phyloP scores from a whole-genome alignment of 2,797 vertebrate genomes.

The Onychomys arenicola region DNA sequence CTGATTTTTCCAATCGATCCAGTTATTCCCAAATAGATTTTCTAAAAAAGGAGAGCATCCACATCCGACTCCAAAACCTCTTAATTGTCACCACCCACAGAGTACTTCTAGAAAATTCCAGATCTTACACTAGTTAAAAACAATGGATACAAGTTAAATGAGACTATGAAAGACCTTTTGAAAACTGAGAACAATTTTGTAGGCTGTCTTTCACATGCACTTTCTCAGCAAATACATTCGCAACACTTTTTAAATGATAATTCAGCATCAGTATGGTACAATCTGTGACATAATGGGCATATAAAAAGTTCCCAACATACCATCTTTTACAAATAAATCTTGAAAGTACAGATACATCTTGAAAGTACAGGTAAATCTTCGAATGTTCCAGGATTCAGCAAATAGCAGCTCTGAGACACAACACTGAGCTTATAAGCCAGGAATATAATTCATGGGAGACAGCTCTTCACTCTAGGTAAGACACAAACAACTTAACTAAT shows the following conservation, averaged over 20 bases:
- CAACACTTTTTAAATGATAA: conserved; percentile 12
- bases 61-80: background rate
- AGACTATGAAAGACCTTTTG: background rate
- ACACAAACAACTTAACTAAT: conserved; percentile 25
- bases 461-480: conserved; percentile 18
- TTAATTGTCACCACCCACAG: background rate
- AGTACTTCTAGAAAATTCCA: background rate
- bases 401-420: background rate
- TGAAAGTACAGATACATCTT: conserved; percentile 45
- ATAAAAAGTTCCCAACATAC: background rate
- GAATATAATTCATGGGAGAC: conserved; percentile 15
- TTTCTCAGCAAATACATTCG: background rate
- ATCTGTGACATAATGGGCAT: background rate
- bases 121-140: background rate
- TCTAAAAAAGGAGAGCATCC: conserved; percentile 42
- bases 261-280: background rate
- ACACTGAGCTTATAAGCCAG: background rate
- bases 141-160: conserved; percentile 8
- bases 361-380: conserved; percentile 24
- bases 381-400: background rate
- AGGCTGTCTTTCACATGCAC: background rate
- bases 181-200: conserved; percentile 18
- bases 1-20: background rate
- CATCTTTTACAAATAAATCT: conserved; percentile 31
- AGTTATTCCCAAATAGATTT: conserved; percentile 23